Evolutionary conservation across 2,888 invertebrate species (phyloP).

Genomic region (Polyommatus iphigenia): DNA sequence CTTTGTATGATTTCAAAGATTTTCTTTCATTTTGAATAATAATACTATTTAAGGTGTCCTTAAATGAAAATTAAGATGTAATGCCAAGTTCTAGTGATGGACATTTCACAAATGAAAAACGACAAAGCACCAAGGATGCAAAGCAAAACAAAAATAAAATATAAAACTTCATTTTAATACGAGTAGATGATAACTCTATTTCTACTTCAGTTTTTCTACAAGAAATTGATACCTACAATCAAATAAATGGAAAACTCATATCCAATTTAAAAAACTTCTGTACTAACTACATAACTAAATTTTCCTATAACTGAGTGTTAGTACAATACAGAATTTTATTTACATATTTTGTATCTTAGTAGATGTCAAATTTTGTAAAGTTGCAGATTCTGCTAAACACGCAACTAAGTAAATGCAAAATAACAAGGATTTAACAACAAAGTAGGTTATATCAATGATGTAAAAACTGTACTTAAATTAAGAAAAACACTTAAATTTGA

Average conservation of each 20-base stretch:
- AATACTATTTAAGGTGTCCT: too few relatives aligned
- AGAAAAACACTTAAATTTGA: background rate
- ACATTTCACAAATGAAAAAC: background rate
- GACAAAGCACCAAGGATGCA: conserved; percentile 7
- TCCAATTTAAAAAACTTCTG: background rate
- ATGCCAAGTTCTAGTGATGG: background rate
- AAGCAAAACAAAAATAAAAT: background rate
- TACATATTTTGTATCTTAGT: background rate
- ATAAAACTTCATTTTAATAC: background rate
- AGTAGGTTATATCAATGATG: too few relatives aligned
- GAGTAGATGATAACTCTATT: background rate
- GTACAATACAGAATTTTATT: background rate
- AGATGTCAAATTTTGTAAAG: conserved; percentile 6
- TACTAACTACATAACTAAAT: background rate
- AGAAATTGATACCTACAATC: background rate
- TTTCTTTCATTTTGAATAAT: background rate
- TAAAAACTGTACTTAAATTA: too few relatives aligned
- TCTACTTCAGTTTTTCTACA: background rate
- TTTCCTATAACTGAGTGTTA: background rate
- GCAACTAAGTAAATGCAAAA: too few relatives aligned
- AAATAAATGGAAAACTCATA: background rate
- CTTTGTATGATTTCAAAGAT: background rate
- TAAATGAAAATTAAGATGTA: background rate
- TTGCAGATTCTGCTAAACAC: background rate
- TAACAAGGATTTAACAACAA: too few relatives aligned